phyloP scores from a whole-genome alignment of 2,797 vertebrate genomes.

The Enteromius trimaculatus region DNA sequence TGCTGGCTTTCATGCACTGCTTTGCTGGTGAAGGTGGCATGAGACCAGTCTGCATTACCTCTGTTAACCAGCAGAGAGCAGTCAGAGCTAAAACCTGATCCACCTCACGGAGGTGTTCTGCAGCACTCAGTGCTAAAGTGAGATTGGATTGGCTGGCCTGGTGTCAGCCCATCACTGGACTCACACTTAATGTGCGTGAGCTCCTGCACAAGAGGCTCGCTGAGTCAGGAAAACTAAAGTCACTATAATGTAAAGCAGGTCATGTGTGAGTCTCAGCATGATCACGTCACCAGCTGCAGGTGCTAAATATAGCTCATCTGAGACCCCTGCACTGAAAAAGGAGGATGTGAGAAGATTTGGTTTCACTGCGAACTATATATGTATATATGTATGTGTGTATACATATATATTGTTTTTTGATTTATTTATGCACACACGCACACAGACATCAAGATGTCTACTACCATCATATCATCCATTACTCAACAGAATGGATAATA shows the following conservation, averaged over 20 bases:
- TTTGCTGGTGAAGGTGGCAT: not conserved
- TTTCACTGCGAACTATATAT: not conserved
- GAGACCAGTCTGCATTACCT: not conserved
- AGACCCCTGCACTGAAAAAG: constrained; percentile 60
- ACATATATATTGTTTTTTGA: too few species aligned
- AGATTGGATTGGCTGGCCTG: constrained; percentile 13
- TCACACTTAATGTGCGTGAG: constrained; percentile 10
- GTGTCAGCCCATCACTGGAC: constrained; percentile 31
- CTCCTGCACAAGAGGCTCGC: constrained; percentile 15
- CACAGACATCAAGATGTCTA: not conserved
- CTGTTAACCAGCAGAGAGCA: constrained; percentile 34
- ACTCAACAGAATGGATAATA: not conserved
- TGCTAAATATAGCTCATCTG: constrained; percentile 76
- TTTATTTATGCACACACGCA: too few species aligned
- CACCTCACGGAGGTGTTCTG: not conserved
- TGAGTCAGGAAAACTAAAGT: constrained; percentile 39
- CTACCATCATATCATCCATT: not conserved
- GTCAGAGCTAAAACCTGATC: constrained; percentile 2
- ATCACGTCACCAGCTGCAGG: constrained; percentile 66
- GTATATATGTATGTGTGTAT: too few species aligned
- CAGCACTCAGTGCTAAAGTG: not conserved
- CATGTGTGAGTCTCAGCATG: constrained; percentile 63
- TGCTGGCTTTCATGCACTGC: not conserved
- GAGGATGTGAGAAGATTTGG: constrained; percentile 31
- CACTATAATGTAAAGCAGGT: constrained; percentile 50